Percentiles rank a stretch among this genome's conserved stretches.
Evolutionary conservation across 2,797 vertebrate genomes (phyloP).

Genomic region (Tarsius wallacei): DNA sequence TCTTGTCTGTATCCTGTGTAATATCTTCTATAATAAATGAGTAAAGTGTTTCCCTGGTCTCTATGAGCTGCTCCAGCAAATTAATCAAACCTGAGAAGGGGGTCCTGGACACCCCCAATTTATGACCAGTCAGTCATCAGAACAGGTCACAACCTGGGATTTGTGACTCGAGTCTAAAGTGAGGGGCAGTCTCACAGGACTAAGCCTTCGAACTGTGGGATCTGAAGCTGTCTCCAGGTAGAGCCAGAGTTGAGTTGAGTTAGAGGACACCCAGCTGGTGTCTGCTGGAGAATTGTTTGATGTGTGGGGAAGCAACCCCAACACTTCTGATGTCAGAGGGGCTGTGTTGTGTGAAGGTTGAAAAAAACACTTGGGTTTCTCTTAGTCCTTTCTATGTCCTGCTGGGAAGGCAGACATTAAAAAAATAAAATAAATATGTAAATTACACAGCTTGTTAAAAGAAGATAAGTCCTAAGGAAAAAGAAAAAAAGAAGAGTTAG

Average conservation of each 20-base stretch:
- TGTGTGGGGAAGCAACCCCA: background rate
- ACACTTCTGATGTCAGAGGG: background rate
- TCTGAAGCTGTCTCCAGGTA: background rate
- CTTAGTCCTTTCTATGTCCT: background rate
- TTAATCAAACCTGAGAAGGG: background rate
- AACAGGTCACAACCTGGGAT: background rate
- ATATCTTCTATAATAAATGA: background rate
- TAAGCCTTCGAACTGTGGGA: background rate
- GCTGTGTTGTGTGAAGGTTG: background rate
- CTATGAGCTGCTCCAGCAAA: background rate
- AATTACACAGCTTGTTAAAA: constrained; percentile 13
- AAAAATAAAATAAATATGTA: background rate
- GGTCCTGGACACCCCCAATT: background rate
- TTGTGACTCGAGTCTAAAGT: background rate
- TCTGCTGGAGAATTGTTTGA: background rate
- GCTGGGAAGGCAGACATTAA: background rate
- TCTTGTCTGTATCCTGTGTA: background rate
- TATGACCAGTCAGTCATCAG: too few species aligned
- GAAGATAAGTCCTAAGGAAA: background rate
- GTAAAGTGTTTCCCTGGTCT: background rate
- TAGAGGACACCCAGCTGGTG: background rate
- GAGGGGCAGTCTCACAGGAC: background rate
- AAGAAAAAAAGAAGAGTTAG: background rate
- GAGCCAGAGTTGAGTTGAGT: background rate
- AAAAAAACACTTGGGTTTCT: background rate